phyloP scores from a whole-genome alignment of 30 jellyfish, hydroid and myxozoan species.

The Aurelia aurita region DNA sequence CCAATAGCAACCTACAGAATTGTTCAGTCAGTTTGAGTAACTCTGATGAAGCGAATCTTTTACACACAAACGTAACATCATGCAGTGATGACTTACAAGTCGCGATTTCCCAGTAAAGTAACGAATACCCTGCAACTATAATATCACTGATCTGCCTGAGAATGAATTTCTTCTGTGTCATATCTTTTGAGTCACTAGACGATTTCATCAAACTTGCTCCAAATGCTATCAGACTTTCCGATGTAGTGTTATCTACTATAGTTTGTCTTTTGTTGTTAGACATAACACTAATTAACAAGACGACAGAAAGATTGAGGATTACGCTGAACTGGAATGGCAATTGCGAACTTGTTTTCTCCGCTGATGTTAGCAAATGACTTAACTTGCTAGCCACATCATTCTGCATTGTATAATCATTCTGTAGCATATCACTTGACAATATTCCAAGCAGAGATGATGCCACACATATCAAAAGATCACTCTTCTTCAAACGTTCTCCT shows the following conservation, averaged over 20 bases:
- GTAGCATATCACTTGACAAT: conserved; percentile 35
- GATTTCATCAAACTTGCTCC: not conserved
- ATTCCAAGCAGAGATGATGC: conserved; percentile 62
- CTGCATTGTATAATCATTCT: conserved; percentile 29
- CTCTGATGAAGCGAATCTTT: conserved; percentile 37
- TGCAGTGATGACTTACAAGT: conserved; percentile 4
- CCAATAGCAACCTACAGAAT: not conserved
- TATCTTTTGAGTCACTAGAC: not conserved
- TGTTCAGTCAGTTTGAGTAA: conserved; percentile 26
- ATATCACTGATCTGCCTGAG: not conserved
- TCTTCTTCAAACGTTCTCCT: conserved; percentile 20
- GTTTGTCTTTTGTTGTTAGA: conserved; percentile 4
- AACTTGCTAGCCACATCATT: conserved; percentile 50
- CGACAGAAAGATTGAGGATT: conserved; percentile 21
- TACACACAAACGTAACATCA: conserved; percentile 14
- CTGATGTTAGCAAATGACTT: not conserved
- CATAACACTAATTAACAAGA: conserved; percentile 11
- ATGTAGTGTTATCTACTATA: not conserved
- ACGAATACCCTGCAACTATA: conserved; percentile 28
- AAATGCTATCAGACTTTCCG: conserved; percentile 6
- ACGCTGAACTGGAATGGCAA: conserved; percentile 23
- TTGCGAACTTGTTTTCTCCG: not conserved
- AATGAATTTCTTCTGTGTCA: not conserved
- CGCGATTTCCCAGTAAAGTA: conserved; percentile 27
- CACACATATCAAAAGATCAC: conserved; percentile 47